Base-by-base conservation (phyloP, 2,888 invertebrate genomes). In the Acleris holmiana region DNA sequence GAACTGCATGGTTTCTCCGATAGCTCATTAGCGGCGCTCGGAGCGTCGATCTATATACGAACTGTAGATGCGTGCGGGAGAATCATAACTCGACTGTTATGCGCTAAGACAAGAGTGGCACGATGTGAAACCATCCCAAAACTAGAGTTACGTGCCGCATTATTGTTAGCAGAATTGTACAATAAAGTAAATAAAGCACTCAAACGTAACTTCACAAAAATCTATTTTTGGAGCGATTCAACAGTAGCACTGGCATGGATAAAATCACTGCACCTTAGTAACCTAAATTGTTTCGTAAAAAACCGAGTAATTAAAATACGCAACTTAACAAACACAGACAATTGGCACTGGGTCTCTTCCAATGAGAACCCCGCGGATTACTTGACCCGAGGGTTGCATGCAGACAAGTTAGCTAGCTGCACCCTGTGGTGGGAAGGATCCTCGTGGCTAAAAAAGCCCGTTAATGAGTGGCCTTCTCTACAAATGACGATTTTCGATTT, bases 351-450 rank as follows among this genome's bases (percentile, higher is more conserved):
- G 40, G 13, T 40, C n/a, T n/a, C n/a, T n/a, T n/a, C n/a, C n/a
- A n/a, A n/a, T n/a, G n/a, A n/a, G n/a, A n/a, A n/a, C n/a, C 15
- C 40, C 15, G 10, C 40, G 4, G 40, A 40, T 13, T 13, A 2
- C 4, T 40, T 40, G 13, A 18, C 47, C 0, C 6, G 47, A 10
- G 19, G 47, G 5, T 10, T 47, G 19, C 19, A 47, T 19, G 19
- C 47, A 1, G 19, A 19, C 5, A 47, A 4, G 19, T 19, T 47
- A 7, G 18, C 18, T 0, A 4, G 10, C 10, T 47, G 47, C 10
- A 47, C 47, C 47, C 5, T 2, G 47, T 47, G 47, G 47, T 47
- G 47, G 47, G 19, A 47, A 19, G 47, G 47, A 10, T 19, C 47
- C 2, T 1, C 19, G 1, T 47, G 47, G 47, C 47, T 47, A 18